These are phyloP conservation scores for Empidonax alnorum DNA, from an alignment of 2,113 vertebrate species.

Conservation along the genomic window DNA sequence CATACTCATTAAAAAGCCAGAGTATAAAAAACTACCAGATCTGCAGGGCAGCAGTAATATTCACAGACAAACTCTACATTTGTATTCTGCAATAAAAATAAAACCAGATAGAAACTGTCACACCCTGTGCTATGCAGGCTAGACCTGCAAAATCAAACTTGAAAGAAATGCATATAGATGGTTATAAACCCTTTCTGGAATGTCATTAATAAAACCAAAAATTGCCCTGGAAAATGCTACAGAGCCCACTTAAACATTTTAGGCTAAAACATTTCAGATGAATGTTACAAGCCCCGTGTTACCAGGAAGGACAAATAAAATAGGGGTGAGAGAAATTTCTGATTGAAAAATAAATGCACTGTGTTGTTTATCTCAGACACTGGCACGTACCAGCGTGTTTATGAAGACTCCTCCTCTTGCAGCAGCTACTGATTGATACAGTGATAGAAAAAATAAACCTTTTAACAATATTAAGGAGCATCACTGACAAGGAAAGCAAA, in stretches of 20 bases:
- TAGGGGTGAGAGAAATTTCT: background rate
- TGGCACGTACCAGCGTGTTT: background rate
- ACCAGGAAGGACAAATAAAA: background rate
- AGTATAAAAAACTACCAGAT: background rate
- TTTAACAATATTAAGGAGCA: background rate
- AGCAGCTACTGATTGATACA: background rate
- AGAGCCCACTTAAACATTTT: background rate
- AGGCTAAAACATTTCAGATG: background rate
- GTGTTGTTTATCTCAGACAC: background rate
- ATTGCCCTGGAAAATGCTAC: background rate
- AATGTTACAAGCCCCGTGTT: background rate
- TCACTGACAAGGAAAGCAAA: background rate
- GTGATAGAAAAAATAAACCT: background rate
- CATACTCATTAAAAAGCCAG: conserved; percentile 31
- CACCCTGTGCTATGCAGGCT: conserved; percentile 19
- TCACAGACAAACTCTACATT: background rate
- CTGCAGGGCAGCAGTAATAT: background rate
- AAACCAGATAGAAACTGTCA: conserved; percentile 60
- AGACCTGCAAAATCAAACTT: conserved; percentile 39
- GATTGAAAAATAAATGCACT: background rate
- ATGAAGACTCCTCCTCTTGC: background rate
- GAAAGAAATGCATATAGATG: conserved; percentile 21
- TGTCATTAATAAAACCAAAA: conserved; percentile 25
- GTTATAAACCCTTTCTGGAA: conserved; percentile 41
- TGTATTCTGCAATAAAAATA: conserved; percentile 55